Base-by-base conservation (phyloP, 2,113 vertebrate species). In the Tringa solitaria region DNA sequence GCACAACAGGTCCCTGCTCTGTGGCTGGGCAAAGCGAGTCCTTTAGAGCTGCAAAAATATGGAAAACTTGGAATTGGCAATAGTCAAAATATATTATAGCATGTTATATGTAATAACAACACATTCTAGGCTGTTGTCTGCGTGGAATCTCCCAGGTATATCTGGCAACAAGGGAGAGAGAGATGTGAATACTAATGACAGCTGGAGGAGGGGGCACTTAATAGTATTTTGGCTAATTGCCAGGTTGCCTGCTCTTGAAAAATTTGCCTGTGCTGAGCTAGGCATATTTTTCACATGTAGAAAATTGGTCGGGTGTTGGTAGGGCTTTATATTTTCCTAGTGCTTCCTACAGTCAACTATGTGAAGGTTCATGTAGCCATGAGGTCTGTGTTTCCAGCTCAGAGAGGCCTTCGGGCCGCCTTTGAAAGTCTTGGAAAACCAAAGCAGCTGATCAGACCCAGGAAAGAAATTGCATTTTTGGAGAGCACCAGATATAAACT, bases 201-300 rank as follows among this genome's bases (percentile, higher is more conserved):
- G 67, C 45, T 37, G 77, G 76, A 82, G 88, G 70, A 93, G 75
- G 56, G 84, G 93, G 60, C 39, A 57, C 53, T 69, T 64, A 83
- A 70, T 83, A 73, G 64, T 60, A 13, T 72, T 97, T 93, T 91
- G 94, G 68, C 89, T 95, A 92, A 91, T 94, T 96, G 91, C 93
- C 94, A 84, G 50, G 39, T 92, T 93, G 73, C 84, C 39, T 77
- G 82, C 76, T 91, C 93, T 93, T 69, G 78, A 96, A 93, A 94
- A 91, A 77, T 94, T 61, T 92, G 59, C 67, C 74, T 53, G 27
- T 93, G 96, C 92, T 96, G 90, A 95, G 79, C 35, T 77, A 78
- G 80, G 74, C 67, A 37, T 82, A 78, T 84, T 95, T 96, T 84
- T 89, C 51, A 61, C 1, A 15, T 33, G 65, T 83, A 84, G 77